phyloP scores from a whole-genome alignment of 2,888 invertebrate genomes.

The Pediacus dermestoides region DNA sequence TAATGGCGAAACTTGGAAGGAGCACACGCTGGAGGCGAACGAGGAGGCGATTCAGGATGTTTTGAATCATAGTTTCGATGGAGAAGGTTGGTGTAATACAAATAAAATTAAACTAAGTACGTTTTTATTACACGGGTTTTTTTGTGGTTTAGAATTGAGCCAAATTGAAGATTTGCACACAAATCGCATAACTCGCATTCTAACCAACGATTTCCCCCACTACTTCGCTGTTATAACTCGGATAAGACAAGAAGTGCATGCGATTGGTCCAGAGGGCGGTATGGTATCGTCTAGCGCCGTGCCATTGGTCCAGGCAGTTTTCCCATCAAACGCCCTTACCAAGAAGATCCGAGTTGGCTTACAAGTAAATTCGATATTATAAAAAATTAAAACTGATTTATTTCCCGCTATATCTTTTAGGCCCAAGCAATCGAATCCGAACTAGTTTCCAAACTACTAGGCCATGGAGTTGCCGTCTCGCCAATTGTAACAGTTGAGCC shows the following conservation, averaged over 20 bases:
- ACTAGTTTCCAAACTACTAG: constrained; percentile 80
- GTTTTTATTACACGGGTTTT: constrained; percentile 6
- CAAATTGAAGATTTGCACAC: constrained; percentile 82
- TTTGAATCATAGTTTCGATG: constrained; percentile 87
- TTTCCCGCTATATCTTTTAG: constrained; percentile 45
- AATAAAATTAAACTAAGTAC: background rate
- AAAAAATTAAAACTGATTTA: constrained; percentile 2
- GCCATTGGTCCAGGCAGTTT: constrained; percentile 77
- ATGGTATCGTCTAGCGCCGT: constrained; percentile 93
- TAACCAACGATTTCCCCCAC: constrained; percentile 96
- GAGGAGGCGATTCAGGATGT: constrained; percentile 90
- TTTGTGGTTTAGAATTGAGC: constrained; percentile 60
- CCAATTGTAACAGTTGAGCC: constrained; percentile 99
- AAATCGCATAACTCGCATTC: constrained; percentile 85
- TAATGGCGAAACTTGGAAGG: constrained; percentile 98
- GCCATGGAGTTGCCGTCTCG: constrained; percentile 94
- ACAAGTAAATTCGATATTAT: constrained; percentile 58
- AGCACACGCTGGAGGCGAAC: constrained; percentile 82
- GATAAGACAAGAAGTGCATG: constrained; percentile 93
- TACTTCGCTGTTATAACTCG: constrained; percentile 96
- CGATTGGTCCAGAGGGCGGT: constrained; percentile 96
- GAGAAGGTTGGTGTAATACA: constrained; percentile 56
- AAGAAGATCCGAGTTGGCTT: constrained; percentile 98
- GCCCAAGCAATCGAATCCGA: constrained; percentile 91
- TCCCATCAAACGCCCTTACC: constrained; percentile 95